Evolutionary conservation across 1,140 invertebrate genomes (phyloP), one percentile per base, ranked within the genome.

Genomic region (Brachystomella parvula): DNA sequence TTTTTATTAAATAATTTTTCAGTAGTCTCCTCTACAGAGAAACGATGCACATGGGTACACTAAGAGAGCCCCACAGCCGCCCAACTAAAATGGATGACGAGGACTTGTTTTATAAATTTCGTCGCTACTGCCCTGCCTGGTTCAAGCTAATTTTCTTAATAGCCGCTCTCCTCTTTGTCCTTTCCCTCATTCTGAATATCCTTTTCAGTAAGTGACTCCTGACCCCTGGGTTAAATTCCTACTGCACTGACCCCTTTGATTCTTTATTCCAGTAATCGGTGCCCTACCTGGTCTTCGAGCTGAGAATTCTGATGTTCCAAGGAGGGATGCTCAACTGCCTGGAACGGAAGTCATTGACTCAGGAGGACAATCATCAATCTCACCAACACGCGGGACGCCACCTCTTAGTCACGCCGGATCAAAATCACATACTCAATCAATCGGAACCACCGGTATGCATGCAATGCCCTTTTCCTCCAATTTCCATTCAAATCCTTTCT

Each of bases 91-190:
- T 64, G 30, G 69, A 73, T 31, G 72, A 73, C 32, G 72, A 71
- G 57, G 69, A 69, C 65, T 67, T 64, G 49, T 53, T 73, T 49
- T 69, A 73, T 65, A 71, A 73, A 68, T 61, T 73, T 63, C 66
- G 65, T 31, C 63, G 72, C 12, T 69, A 69, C 65, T 71, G 70
- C 63, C 68, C 67, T 60, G 61, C 62, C 24, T 71, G 72, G 67
- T 71, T 65, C 58, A 59, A 60, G 47, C 59, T 65, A 15, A 26
- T 72, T 72, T 26, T 65, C 47, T 47, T 66, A 26, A 28, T 63
- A 49, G 63, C 71, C 59, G 19, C 62, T 35, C 56, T 47, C 49
- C 63, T 69, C 59, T 64, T 71, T 57, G 26, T 71, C 28, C 21
- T 68, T 47, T 73, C 73, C 47, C 60, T 72, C 62, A 28, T 65